Conservation (phyloP, 2,888 invertebrate genomes). For the Carterocephalus palaemon region DNA sequence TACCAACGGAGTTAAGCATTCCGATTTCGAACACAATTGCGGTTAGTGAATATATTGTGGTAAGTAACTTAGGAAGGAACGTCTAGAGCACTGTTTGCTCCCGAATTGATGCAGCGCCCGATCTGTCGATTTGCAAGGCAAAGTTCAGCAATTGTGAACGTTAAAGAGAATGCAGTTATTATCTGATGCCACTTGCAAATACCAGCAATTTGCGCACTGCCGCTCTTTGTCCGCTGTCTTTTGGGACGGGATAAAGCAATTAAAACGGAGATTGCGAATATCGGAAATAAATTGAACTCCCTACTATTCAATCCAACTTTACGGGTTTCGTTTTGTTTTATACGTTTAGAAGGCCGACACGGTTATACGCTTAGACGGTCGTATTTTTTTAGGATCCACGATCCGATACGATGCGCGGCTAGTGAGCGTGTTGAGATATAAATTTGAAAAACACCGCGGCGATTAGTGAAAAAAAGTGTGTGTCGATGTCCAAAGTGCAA, state of each 20-base stretch:
- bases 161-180: slow-evolving; percentile 16
- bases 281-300: slow-evolving; percentile 16
- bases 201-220: slow-evolving; percentile 17
- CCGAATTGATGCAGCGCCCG: slow-evolving; percentile 1
- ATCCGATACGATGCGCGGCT: slow-evolving; percentile 28
- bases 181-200: slow-evolving; percentile 20
- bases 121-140: slow-evolving; percentile 14
- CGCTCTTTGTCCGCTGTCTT: slow-evolving; percentile 14
- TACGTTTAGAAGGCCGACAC: slow-evolving; percentile 29
- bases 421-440: slow-evolving; percentile 22
- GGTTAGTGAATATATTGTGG: slow-evolving; percentile 15
- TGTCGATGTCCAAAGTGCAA: slow-evolving; percentile 11
- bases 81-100: slow-evolving; percentile 12
- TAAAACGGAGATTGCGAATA: slow-evolving; percentile 17
- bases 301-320: slow-evolving; percentile 11
- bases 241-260: slow-evolving; percentile 19
- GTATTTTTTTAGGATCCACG: slow-evolving; percentile 4
- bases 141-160: slow-evolving; percentile 15
- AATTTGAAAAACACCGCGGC: not conserved
- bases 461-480: slow-evolving; percentile 31
- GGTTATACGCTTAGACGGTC: slow-evolving; percentile 13
- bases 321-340: not conserved
- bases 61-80: slow-evolving; percentile 10
- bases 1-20: slow-evolving; percentile 5
- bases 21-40: slow-evolving; percentile 1